These are phyloP conservation scores for Drosophila ustulata DNA, from an alignment of 2,888 invertebrate genomes.

Conservation along the genomic window DNA sequence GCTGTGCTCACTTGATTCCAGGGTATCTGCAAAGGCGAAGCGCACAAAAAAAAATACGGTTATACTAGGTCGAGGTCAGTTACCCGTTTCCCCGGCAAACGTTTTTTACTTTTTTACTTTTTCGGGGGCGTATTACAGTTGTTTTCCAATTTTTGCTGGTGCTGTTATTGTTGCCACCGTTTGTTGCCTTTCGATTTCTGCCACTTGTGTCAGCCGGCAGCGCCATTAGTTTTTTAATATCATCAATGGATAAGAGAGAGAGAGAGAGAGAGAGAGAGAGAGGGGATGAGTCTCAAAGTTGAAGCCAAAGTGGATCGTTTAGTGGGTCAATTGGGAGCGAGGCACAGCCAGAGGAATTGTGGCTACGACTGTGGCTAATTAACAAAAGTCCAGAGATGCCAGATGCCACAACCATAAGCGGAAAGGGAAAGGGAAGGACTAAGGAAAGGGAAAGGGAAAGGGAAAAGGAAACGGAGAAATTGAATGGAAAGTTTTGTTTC, in stretches of 20 bases:
- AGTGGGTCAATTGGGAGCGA: conserved; percentile 67
- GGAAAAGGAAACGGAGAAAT: conserved; percentile 15
- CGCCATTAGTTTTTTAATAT: conserved; percentile 69
- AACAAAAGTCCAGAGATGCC: conserved; percentile 55
- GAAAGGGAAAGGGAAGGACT: background rate
- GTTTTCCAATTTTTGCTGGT: conserved; percentile 7
- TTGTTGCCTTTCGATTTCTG: conserved; percentile 65
- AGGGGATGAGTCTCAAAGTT: conserved; percentile 17
- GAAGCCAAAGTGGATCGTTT: conserved; percentile 25
- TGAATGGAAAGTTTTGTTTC: conserved; percentile 46
- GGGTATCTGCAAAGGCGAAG: conserved; percentile 22
- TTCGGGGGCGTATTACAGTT: conserved; percentile 22
- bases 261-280: background rate
- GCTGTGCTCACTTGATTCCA: background rate
- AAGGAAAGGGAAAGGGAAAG: background rate
- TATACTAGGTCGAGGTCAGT: conserved; percentile 70
- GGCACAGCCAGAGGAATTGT: conserved; percentile 7
- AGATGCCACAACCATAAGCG: conserved; percentile 15
- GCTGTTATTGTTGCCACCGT: conserved; percentile 4
- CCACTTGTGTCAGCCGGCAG: conserved; percentile 51
- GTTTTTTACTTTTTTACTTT: background rate
- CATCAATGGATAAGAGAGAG: conserved; percentile 21
- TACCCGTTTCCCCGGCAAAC: background rate
- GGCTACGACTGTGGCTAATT: conserved; percentile 59
- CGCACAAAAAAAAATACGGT: conserved; percentile 31